These are phyloP conservation scores for Cheilinus undulatus DNA, from an alignment of 2,113 vertebrate species.

Conservation along the genomic window DNA sequence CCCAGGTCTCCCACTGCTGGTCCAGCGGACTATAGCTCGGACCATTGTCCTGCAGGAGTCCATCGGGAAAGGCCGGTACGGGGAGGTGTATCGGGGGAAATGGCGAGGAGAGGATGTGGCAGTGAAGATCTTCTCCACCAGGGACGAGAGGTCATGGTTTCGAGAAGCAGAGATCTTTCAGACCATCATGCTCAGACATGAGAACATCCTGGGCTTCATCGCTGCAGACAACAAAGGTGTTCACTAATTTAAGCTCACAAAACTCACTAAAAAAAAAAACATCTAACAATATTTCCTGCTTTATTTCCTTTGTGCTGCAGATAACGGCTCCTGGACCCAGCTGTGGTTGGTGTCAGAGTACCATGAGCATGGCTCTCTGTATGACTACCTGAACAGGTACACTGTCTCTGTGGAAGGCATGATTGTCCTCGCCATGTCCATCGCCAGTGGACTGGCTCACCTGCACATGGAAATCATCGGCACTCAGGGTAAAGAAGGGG, in stretches of 20 bases:
- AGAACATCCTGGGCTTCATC: conserved; percentile 98
- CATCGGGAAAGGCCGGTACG: conserved; percentile 95
- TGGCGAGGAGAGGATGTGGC: conserved; percentile 98
- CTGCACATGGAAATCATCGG: conserved; percentile 99
- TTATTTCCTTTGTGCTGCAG: conserved; percentile 73
- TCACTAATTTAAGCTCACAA: background rate
- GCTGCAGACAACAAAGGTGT: conserved; percentile 98
- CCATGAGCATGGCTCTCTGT: conserved; percentile 96
- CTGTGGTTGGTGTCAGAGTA: conserved; percentile 99
- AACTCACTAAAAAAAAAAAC: background rate
- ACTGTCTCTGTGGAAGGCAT: conserved; percentile 89
- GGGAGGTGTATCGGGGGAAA: conserved; percentile 96
- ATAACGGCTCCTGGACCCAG: conserved; percentile 98
- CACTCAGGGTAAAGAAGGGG: conserved; percentile 88
- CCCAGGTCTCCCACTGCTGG: conserved; percentile 92
- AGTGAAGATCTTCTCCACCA: conserved; percentile 98
- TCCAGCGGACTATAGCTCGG: conserved; percentile 96
- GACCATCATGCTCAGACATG: conserved; percentile 95
- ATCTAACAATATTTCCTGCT: background rate
- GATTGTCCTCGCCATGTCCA: conserved; percentile 88
- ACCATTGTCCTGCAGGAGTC: conserved; percentile 97
- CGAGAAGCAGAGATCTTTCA: conserved; percentile 98
- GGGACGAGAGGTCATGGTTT: conserved; percentile 97
- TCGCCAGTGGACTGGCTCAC: conserved; percentile 95
- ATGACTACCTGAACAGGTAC: conserved; percentile 94